phyloP scores from a whole-genome alignment of 2,888 invertebrate genomes.

The Cryptocephalus moraei region DNA sequence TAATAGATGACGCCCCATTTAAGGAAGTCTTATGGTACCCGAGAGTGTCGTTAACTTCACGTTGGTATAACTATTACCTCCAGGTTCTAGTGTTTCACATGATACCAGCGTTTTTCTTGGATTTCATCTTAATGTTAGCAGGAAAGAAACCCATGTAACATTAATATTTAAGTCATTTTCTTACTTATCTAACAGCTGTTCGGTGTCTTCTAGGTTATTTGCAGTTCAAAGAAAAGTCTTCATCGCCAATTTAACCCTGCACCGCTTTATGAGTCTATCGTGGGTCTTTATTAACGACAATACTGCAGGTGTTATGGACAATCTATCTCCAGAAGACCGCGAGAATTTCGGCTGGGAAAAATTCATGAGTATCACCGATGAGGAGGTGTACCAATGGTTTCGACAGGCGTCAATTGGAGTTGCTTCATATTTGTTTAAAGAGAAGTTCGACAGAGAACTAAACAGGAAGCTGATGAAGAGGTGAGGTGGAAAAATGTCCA shows the following conservation, averaged over 20 bases:
- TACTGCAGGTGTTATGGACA: conserved; percentile 10
- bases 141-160: not conserved
- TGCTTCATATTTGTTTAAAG: too few species aligned
- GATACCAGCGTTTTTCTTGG: conserved; percentile 41
- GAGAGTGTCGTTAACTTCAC: conserved; percentile 47
- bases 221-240: conserved; percentile 72
- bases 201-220: conserved; percentile 50
- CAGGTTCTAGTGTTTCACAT: conserved; percentile 64
- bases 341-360: conserved; percentile 44
- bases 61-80: conserved; percentile 51
- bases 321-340: too few species aligned
- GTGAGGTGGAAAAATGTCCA: too few species aligned
- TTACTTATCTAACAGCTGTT: too few species aligned
- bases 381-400: too few species aligned
- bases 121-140: not conserved
- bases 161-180: too few species aligned
- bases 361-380: too few species aligned
- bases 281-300: conserved; percentile 67
- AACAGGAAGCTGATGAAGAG: too few species aligned
- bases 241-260: conserved; percentile 57
- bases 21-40: conserved; percentile 62
- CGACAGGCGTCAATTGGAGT: too few species aligned
- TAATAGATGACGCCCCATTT: conserved; percentile 50
- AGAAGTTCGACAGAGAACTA: too few species aligned
- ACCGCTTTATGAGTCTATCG: conserved; percentile 62